Percentiles rank a stretch among this genome's conserved stretches.
Evolutionary conservation across 2,888 invertebrate genomes (phyloP).

Genomic region (Ophioninae sp.): DNA sequence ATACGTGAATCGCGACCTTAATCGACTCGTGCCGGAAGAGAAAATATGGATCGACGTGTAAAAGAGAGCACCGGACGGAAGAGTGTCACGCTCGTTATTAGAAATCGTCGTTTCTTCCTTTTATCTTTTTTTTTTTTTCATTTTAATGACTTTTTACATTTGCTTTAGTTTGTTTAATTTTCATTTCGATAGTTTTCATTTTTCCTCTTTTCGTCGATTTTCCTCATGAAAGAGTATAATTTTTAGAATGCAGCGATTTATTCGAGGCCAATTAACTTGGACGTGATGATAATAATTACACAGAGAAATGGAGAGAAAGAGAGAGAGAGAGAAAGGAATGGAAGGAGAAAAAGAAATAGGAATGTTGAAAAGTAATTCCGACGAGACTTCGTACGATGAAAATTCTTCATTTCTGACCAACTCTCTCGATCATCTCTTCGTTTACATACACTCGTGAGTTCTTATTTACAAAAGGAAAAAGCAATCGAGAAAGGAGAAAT

Average conservation of each 20-base stretch:
- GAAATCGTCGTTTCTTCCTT: slow-evolving; percentile 35
- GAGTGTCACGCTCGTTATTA: slow-evolving; percentile 45
- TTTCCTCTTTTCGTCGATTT: not conserved
- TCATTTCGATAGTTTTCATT: not conserved
- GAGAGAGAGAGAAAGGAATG: not conserved
- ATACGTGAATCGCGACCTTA: slow-evolving; percentile 43
- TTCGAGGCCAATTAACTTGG: not conserved
- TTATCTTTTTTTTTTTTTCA: not conserved
- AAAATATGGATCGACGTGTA: slow-evolving; percentile 42
- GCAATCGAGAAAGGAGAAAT: too few species aligned
- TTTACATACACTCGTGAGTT: not conserved
- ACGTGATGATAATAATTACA: not conserved
- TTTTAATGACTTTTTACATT: not conserved
- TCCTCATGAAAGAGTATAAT: not conserved
- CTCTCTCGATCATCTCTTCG: slow-evolving; percentile 6
- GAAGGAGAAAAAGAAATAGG: not conserved
- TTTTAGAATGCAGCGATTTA: not conserved
- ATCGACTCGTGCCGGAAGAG: slow-evolving; percentile 51
- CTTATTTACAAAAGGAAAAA: too few species aligned
- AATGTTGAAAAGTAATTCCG: slow-evolving; percentile 9
- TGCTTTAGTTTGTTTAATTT: not conserved
- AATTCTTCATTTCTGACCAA: slow-evolving; percentile 20
- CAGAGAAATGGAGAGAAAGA: not conserved
- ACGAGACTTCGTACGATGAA: slow-evolving; percentile 23
- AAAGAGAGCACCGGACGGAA: slow-evolving; percentile 32